phyloP scores from a whole-genome alignment of 2,888 invertebrate genomes.

The Girardia tigrina region DNA sequence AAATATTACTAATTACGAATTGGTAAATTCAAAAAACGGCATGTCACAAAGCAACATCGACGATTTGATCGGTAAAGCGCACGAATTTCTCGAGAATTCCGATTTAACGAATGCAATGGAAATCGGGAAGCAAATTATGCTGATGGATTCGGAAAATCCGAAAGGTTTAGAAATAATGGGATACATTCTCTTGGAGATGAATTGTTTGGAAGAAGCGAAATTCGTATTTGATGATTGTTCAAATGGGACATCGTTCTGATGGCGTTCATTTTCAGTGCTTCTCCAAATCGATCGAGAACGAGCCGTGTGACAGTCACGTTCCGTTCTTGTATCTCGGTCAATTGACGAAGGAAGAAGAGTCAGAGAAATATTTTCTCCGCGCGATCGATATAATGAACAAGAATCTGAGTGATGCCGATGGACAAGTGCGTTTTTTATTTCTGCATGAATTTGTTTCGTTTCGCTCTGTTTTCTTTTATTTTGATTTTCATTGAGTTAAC shows the following conservation, averaged over 20 bases:
- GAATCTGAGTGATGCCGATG: background rate
- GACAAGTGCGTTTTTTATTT: too few relatives aligned
- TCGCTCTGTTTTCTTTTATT: too few relatives aligned
- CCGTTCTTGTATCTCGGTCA: background rate
- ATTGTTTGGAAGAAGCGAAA: background rate
- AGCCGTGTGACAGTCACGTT: background rate
- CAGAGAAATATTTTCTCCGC: background rate
- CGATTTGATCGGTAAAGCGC: background rate
- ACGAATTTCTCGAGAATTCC: background rate
- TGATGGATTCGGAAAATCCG: background rate
- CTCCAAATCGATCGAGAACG: background rate
- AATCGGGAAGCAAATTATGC: background rate
- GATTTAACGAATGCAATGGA: background rate
- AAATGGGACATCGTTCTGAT: background rate
- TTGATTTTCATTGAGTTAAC: too few relatives aligned
- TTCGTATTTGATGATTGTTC: background rate
- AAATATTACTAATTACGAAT: too few relatives aligned
- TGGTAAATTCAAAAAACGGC: too few relatives aligned
- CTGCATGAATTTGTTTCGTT: too few relatives aligned
- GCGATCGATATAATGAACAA: background rate
- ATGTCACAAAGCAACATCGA: background rate
- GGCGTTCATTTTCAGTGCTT: background rate
- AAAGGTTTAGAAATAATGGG: conserved; percentile 9
- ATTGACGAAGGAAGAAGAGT: background rate
- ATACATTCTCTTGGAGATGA: background rate